Percentiles rank a stretch among this genome's conserved stretches.
Evolutionary conservation across 2,797 vertebrate genomes (phyloP).

Genomic region (Microctenopoma lineatum): DNA sequence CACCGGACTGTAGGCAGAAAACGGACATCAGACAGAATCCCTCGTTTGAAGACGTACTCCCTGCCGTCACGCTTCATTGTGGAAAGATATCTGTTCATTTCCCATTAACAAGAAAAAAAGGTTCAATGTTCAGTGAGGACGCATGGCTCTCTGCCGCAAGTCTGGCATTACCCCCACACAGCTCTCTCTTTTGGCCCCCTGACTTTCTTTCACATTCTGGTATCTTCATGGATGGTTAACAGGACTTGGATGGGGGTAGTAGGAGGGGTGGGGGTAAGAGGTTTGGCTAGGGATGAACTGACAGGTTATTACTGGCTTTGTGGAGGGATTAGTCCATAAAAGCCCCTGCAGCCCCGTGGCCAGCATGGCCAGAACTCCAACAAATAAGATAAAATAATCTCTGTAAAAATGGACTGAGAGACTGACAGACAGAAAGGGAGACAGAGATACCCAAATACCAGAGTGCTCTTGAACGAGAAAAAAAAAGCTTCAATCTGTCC

Average conservation of each 20-base stretch:
- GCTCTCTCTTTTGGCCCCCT: conserved; percentile 53
- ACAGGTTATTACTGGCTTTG: conserved; percentile 88
- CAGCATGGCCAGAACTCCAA: conserved; percentile 73
- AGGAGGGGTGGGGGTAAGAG: conserved; percentile 47
- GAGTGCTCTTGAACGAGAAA: conserved; percentile 39
- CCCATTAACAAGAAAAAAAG: conserved; percentile 19
- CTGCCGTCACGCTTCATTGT: conserved; percentile 63
- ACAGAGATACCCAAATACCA: conserved; percentile 54
- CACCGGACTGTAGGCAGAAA: conserved; percentile 48
- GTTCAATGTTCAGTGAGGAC: conserved; percentile 60
- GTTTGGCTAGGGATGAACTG: conserved; percentile 81
- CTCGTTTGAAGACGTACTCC: conserved; percentile 62
- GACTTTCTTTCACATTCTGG: conserved; percentile 68
- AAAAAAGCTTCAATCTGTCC: conserved; percentile 70
- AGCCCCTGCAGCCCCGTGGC: conserved; percentile 77
- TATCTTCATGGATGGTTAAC: conserved; percentile 67
- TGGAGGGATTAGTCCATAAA: conserved; percentile 86
- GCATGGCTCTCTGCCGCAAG: conserved; percentile 49
- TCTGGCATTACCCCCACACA: conserved; percentile 58
- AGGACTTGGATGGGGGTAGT: conserved; percentile 49
- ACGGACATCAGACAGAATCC: conserved; percentile 51
- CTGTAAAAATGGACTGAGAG: conserved; percentile 74
- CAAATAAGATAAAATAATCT: conserved; percentile 85
- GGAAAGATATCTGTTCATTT: conserved; percentile 66
- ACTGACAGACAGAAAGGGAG: conserved; percentile 38